These are phyloP conservation scores for Lottia gigantea DNA, from an alignment of 2,888 invertebrate species.

Conservation along the genomic window DNA sequence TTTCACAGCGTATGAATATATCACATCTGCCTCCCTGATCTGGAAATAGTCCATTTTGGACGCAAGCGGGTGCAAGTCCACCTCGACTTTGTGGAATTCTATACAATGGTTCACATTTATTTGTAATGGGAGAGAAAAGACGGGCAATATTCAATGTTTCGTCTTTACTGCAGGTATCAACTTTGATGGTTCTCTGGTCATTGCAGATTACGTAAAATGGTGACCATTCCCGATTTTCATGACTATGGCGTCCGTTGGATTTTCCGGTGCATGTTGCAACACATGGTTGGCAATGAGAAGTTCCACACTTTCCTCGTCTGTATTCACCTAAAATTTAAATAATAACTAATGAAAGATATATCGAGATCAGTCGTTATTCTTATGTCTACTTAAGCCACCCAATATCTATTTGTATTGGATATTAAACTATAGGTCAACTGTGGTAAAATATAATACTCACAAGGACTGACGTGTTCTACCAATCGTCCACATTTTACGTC, in stretches of 20 bases:
- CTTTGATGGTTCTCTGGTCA: slow-evolving; percentile 8
- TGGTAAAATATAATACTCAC: slow-evolving; percentile 18
- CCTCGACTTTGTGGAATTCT: slow-evolving; percentile 13
- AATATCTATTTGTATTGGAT: neutral
- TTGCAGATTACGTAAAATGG: slow-evolving; percentile 18
- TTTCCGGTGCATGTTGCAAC: neutral
- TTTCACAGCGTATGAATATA: no score
- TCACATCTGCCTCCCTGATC: no score
- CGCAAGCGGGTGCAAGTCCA: slow-evolving; percentile 14
- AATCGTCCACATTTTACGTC: slow-evolving; percentile 18
- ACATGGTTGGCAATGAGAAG: slow-evolving; percentile 21
- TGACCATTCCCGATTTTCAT: slow-evolving; percentile 14
- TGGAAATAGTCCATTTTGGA: neutral
- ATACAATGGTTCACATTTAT: slow-evolving; percentile 22
- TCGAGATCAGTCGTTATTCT: neutral
- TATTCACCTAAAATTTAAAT: slow-evolving; percentile 18
- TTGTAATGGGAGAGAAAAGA: slow-evolving; percentile 11
- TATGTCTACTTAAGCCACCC: no score
- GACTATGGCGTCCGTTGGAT: slow-evolving; percentile 12
- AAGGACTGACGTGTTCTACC: slow-evolving; percentile 10
- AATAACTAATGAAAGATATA: neutral
- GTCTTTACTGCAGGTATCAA: slow-evolving; percentile 7
- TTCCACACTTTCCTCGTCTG: slow-evolving; percentile 15
- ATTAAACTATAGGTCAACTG: neutral
- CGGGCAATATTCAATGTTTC: slow-evolving; percentile 1